These are phyloP conservation scores for Pachypsylla venusta DNA, from an alignment of 1,140 invertebrate genomes.

Conservation along the genomic window DNA sequence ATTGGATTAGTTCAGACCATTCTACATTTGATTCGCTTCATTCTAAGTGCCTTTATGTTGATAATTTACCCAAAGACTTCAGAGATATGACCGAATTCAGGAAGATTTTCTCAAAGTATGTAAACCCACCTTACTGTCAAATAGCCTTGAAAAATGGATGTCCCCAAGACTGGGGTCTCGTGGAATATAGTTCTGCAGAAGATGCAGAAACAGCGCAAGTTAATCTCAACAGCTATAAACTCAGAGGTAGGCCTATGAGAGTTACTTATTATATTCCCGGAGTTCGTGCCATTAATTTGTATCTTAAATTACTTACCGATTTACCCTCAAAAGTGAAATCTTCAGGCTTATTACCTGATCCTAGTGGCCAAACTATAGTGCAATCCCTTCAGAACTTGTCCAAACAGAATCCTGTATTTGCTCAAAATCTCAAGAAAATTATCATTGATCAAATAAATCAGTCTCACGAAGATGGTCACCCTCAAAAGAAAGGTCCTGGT, in stretches of 20 bases:
- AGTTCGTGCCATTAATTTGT: constrained; percentile 39
- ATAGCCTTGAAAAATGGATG: constrained; percentile 40
- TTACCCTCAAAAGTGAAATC: constrained; percentile 30
- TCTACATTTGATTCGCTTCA: constrained; percentile 36
- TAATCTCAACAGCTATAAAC: constrained; percentile 30
- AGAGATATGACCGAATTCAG: constrained; percentile 38
- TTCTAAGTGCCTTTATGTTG: constrained; percentile 39
- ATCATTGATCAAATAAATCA: constrained; percentile 26
- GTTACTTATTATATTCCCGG: constrained; percentile 43
- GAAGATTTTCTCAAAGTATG: constrained; percentile 36
- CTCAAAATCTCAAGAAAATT: constrained; percentile 36
- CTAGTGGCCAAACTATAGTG: constrained; percentile 33
- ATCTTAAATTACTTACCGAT: constrained; percentile 36
- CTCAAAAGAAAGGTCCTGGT: constrained; percentile 1
- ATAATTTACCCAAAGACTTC: constrained; percentile 38
- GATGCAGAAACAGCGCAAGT: constrained; percentile 38
- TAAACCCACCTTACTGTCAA: constrained; percentile 42
- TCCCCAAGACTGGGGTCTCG: constrained; percentile 40
- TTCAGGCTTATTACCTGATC: constrained; percentile 33
- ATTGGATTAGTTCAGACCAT: constrained; percentile 36
- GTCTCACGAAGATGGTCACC: constrained; percentile 12
- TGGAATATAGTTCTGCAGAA: constrained; percentile 36
- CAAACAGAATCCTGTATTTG: constrained; percentile 38
- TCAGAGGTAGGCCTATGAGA: constrained; percentile 34
- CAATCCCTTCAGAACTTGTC: constrained; percentile 35